Percentiles rank a stretch among this genome's conserved stretches.
Conservation (phyloP, 37 sponge, comb jelly and placozoan species). For the Crambe crambe region DNA sequence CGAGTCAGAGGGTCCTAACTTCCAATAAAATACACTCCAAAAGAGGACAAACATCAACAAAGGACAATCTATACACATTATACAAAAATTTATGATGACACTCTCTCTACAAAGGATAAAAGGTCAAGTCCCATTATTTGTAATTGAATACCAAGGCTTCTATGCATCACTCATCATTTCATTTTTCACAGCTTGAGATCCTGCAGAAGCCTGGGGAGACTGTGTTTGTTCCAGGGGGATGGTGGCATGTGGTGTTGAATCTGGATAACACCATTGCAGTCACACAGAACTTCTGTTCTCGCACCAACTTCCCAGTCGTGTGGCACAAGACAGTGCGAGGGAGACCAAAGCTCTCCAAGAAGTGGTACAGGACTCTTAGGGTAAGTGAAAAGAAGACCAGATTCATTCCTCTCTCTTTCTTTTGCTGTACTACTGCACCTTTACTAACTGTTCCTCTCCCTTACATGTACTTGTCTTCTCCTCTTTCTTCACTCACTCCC, state of each 20-base stretch:
- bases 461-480: background rate
- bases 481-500: background rate
- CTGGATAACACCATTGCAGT: slow-evolving; percentile 91
- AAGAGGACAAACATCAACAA: too few relatives aligned
- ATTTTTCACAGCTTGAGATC: slow-evolving; percentile 87
- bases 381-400: slow-evolving; percentile 6
- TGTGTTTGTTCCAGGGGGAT: slow-evolving; percentile 96
- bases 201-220: slow-evolving; percentile 93
- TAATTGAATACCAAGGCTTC: too few relatives aligned
- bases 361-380: slow-evolving; percentile 81
- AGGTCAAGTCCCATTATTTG: too few relatives aligned
- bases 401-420: background rate
- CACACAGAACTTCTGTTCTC: slow-evolving; percentile 92
- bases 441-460: background rate
- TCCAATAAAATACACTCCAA: too few relatives aligned
- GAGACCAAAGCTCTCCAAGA: slow-evolving; percentile 94
- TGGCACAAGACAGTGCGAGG: slow-evolving; percentile 91
- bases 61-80: too few relatives aligned
- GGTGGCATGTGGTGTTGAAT: slow-evolving; percentile 99
- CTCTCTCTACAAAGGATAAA: too few relatives aligned
- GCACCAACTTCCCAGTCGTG: slow-evolving; percentile 88
- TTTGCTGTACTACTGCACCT: background rate
- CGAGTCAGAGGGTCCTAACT: too few relatives aligned
- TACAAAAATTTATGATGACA: too few relatives aligned
- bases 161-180: too few relatives aligned